Evolutionary conservation across 2,888 invertebrate genomes (phyloP), one percentile per base, ranked within the genome.

Genomic region (Marasmarcha lunaedactyla): DNA sequence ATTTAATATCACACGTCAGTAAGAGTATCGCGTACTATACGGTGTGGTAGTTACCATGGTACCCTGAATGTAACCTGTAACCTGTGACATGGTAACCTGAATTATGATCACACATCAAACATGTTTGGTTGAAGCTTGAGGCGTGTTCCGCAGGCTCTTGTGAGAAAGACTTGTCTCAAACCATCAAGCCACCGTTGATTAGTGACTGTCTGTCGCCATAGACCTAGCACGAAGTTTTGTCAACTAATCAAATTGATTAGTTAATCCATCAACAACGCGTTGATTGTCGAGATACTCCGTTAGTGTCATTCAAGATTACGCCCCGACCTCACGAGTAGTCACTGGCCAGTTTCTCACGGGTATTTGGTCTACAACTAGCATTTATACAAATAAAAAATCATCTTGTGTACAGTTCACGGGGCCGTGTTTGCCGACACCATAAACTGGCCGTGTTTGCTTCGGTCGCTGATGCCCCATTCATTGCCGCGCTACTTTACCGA

Each of bases 401-500:
- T 59, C 65, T 65, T 81, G 81, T 81, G 79, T 81, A 79, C 81
- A 77, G 77, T 78, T 81, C 78, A 76, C 79, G 77, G 72, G 59
- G 69, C 59, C 58, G 50, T 77, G 76, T 79, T 79, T 76, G 65
- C 77, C 64, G 65, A 68, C 56, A 74, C 68, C 71, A 74, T 73
- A 74, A 76, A 72, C 71, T 68, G 69, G 56, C 63, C 69, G 68
- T 79, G 68, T 79, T 81, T 76, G 74, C 79, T 57, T 67, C 61
- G 63, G 62, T 69, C 72, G 69, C 68, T 78, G 72, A 78, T 76
- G 67, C 65, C 63, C 73, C 70, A 69, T 71, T 79, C 76, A 79
- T 74, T 76, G 61, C 57, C 55, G 68, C 58, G 76, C 81, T 79
- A 79, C 77, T 79, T 78, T 76, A 67, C 72, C 67, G 72, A 79